phyloP scores from a whole-genome alignment of 2,797 vertebrate species.

The Sylvilagus floridanus region DNA sequence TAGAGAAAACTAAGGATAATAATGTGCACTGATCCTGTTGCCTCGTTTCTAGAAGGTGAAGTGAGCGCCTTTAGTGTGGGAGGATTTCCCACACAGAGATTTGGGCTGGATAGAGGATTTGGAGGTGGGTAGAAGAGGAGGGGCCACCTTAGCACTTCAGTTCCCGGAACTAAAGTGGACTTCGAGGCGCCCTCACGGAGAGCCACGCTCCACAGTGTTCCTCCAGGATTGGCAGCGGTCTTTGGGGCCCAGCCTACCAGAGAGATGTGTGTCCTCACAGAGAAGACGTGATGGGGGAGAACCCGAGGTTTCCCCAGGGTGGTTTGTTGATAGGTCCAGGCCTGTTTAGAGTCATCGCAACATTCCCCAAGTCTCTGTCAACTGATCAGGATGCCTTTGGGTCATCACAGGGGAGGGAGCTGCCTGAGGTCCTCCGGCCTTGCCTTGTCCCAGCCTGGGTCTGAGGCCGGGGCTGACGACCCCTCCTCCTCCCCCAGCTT shows the following conservation, averaged over 20 bases:
- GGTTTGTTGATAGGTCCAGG: background rate
- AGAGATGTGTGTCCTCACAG: background rate
- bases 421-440: background rate
- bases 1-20: background rate
- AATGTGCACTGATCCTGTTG: accelerated
- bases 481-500: background rate
- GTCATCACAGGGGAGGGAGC: background rate
- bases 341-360: background rate
- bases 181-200: background rate
- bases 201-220: background rate
- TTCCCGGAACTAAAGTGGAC: background rate
- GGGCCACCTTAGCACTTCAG: background rate
- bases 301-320: background rate
- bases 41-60: background rate
- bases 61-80: background rate
- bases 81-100: background rate
- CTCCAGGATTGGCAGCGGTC: background rate
- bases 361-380: no score
- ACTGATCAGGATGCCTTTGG: background rate
- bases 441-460: background rate
- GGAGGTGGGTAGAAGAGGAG: background rate
- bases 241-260: background rate
- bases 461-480: background rate
- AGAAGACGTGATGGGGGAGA: no score
- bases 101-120: background rate